Evolutionary conservation across 2,797 vertebrate genomes (phyloP), one percentile per base, ranked within the genome.

Genomic region (Arctocebus calabarensis): DNA sequence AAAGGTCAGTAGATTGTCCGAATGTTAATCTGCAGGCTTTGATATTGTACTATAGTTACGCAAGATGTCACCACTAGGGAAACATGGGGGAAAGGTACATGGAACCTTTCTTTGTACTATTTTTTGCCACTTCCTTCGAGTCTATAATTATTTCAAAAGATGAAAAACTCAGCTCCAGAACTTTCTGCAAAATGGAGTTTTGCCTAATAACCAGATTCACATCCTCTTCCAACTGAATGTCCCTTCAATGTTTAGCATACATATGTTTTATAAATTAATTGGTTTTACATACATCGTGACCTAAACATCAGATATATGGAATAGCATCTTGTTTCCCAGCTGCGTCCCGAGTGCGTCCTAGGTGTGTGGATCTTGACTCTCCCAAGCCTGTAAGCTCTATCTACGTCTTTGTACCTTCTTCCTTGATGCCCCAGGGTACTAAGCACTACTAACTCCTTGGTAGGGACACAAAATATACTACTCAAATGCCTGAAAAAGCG

Each of bases 131-230:
- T 68, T 91, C 62, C 62, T 17, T 2, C 68, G 48, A 62, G 16
- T 86, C 79, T 91, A 37, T 79, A 90, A 85, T 90, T 88, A 87
- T 95, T 74, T 94, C 61, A 81, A 94, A 96, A 93, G 70, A 29
- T 17, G 22, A 61, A 78, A 87, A 85, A 43, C 37, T 83, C 55
- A 73, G 32, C 40, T 88, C 79, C 14, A 73, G 64, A 84, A 45
- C 19, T 84, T 86, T 83, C 77, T 68, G 20, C 9, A 82, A 32
- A 34, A 37, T 17, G 25, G 1, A 79, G 23, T 57, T 34, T 43
- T 84, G 23, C 23, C 70, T 95, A 13, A 78, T n/a, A 91, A 55
- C 7, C 27, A 52, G 29, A 78, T n/a, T 73, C 40, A 70, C 17
- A n/a, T 45, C 7, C 14, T 6, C 17, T 91, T 48, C 34, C 37